Conservation (phyloP, 2,797 vertebrate species). For the Pseudopleuronectes americanus region DNA sequence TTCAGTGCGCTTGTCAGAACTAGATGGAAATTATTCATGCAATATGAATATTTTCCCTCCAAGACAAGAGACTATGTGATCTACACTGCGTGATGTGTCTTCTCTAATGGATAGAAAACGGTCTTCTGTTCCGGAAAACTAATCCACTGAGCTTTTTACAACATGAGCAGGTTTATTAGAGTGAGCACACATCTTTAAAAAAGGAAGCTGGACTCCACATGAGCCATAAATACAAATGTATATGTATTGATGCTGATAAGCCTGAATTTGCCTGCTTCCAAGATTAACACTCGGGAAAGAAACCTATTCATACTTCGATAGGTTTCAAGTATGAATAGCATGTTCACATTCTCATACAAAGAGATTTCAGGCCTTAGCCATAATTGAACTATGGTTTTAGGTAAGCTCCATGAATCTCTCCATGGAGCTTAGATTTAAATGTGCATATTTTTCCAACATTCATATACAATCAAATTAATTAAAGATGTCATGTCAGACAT, state of each 20-base stretch:
- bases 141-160: slow-evolving; percentile 41
- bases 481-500: too few relatives aligned
- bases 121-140: slow-evolving; percentile 56
- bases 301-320: neutral
- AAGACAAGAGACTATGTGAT: slow-evolving; percentile 65
- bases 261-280: neutral
- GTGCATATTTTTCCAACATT: too few relatives aligned
- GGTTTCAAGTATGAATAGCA: too few relatives aligned
- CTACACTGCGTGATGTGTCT: slow-evolving; percentile 52
- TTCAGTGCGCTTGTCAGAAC: slow-evolving; percentile 74
- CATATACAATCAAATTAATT: too few relatives aligned
- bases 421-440: too few relatives aligned
- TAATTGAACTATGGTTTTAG: too few relatives aligned
- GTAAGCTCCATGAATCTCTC: too few relatives aligned
- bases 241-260: neutral
- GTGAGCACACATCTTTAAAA: slow-evolving; percentile 5
- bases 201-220: neutral
- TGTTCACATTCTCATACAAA: too few relatives aligned
- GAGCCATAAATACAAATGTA: neutral
- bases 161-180: slow-evolving; percentile 30
- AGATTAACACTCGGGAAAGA: neutral
- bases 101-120: slow-evolving; percentile 60
- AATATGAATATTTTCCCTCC: slow-evolving; percentile 68
- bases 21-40: slow-evolving; percentile 77
- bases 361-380: too few relatives aligned